Base-by-base conservation (phyloP, 2,113 vertebrate species). In the Amazona guildingii region DNA sequence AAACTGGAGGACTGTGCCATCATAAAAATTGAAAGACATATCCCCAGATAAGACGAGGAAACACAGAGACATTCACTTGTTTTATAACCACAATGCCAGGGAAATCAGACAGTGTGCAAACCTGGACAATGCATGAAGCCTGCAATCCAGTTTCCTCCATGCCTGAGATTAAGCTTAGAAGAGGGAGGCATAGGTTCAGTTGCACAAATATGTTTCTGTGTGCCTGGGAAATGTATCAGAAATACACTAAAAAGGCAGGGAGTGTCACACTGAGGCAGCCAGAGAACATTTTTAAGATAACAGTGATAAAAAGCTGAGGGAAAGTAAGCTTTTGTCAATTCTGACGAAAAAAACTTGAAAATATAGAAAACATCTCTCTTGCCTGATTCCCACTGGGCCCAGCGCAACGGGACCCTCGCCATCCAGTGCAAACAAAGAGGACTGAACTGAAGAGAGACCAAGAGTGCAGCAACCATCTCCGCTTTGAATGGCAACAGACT, bases 291-390 rank as follows among this genome's bases (percentile, higher is more conserved):
- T 88, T 83, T 44, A 57, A 57, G 55, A 63, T 75, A 20, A 62
- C 5, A 72, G 11, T 28, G 57, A 92, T 70, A 72, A 72, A 88
- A 94, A 90, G 25, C 67, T 68, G 43, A 90, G 44, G 31, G 21
- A 49, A 62, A 63, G 41, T 8, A 57, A 74, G 35, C 24, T 90
- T 75, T 72, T 87, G 10, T 66, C 17, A 46, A 37, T 68, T 57
- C 31, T 79, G 43, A 63, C 43, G 37, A 78, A 77, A 92, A 27
- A 35, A 92, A 24, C 24, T 70, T 33, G 14, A 63, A 63, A 95
- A 63, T 3, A 1, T 20, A 46, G 7, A 57, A 81, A 35, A 14
- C 0, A 0, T 14, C 12, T 67, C 46, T 75, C 20, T 57, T 59
- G 69, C 17, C 25, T 41, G 55, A 29, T 13, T 70, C 46, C 69